phyloP scores from a whole-genome alignment of 2,888 invertebrate species.

The Drosophila greeni region DNA sequence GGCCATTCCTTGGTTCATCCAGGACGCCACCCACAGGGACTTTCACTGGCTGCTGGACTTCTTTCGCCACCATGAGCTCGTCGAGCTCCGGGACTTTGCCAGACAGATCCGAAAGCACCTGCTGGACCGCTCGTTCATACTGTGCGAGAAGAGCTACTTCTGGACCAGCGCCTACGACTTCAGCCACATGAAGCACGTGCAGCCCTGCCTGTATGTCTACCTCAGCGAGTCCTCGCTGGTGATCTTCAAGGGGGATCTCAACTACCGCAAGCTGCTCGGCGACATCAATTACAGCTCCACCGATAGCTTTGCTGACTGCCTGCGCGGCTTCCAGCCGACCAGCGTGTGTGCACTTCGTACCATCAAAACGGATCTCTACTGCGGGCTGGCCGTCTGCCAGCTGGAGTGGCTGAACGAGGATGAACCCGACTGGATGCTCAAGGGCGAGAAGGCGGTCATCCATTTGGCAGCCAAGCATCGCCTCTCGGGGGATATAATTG shows the following conservation, averaged over 20 bases:
- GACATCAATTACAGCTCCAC: constrained; percentile 89
- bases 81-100: constrained; percentile 78
- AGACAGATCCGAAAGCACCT: constrained; percentile 82
- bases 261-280: constrained; percentile 94
- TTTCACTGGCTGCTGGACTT: constrained; percentile 84
- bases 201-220: constrained; percentile 84
- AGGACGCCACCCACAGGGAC: constrained; percentile 89
- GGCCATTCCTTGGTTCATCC: constrained; percentile 95
- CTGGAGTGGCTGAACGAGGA: constrained; percentile 81
- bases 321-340: constrained; percentile 85
- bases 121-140: constrained; percentile 77
- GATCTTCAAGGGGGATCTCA: constrained; percentile 96
- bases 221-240: constrained; percentile 84
- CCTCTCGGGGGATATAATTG: constrained; percentile 35
- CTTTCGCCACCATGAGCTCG: constrained; percentile 74
- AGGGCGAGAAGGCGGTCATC: constrained; percentile 90
- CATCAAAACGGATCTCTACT: constrained; percentile 92
- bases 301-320: constrained; percentile 81
- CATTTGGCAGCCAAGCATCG: constrained; percentile 79
- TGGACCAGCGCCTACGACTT: constrained; percentile 93
- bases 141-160: constrained; percentile 83
- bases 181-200: constrained; percentile 85
- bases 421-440: constrained; percentile 87
- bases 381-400: constrained; percentile 85
- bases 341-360: constrained; percentile 90